These are phyloP conservation scores for Colletes gigas DNA, from an alignment of 1,140 invertebrate genomes.

Conservation along the genomic window DNA sequence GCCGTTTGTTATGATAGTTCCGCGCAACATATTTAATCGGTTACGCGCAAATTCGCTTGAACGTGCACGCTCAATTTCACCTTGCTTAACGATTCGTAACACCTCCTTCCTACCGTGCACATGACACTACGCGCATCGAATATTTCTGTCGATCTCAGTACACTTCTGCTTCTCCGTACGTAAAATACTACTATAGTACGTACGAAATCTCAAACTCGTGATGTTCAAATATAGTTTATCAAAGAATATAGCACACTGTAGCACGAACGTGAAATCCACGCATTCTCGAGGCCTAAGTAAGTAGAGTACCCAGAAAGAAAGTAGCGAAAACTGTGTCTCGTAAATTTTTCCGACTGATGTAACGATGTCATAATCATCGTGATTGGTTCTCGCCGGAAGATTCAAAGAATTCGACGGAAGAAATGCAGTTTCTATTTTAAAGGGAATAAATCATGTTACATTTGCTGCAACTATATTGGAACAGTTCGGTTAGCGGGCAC, in stretches of 20 bases:
- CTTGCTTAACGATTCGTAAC: too few species aligned
- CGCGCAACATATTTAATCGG: too few species aligned
- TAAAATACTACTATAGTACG: too few species aligned
- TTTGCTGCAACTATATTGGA: neutral
- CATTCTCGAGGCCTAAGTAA: neutral
- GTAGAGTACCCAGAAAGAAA: neutral
- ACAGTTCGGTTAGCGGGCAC: neutral
- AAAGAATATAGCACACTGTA: neutral
- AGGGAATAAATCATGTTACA: neutral
- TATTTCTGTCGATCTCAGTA: too few species aligned
- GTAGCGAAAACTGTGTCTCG: neutral
- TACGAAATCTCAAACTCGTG: too few species aligned
- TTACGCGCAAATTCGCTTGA: too few species aligned
- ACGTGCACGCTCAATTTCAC: too few species aligned
- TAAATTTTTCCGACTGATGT: conserved; percentile 10
- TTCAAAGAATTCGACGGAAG: neutral
- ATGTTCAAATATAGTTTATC: too few species aligned
- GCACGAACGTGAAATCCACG: neutral
- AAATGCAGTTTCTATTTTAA: neutral
- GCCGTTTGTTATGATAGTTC: too few species aligned
- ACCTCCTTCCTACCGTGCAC: too few species aligned
- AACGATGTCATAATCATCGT: neutral
- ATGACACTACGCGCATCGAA: too few species aligned
- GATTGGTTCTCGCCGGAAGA: neutral
- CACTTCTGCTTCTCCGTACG: too few species aligned